A percentile compares a stretch with the other conserved stretches of the same genome.
phyloP scores from a whole-genome alignment of 2,888 invertebrate genomes.

The Ophion obscuratus region DNA sequence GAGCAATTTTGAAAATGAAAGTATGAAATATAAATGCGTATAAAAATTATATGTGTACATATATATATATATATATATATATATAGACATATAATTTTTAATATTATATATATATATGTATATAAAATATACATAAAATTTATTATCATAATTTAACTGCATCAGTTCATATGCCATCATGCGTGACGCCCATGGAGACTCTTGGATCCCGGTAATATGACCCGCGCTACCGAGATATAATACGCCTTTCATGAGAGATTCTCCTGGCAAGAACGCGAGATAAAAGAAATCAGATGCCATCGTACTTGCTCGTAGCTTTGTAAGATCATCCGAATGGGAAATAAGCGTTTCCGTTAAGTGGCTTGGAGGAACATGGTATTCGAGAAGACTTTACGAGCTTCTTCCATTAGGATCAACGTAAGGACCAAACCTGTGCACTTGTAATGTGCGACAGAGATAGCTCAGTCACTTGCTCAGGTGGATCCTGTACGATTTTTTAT shows the following conservation, averaged over 20 bases:
- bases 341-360: constrained; percentile 44
- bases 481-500: not conserved
- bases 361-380: constrained; percentile 23
- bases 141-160: constrained; percentile 56
- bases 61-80: not conserved
- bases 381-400: constrained; percentile 59
- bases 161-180: constrained; percentile 45
- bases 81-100: not conserved
- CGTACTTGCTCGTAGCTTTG: not conserved
- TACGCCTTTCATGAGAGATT: not conserved
- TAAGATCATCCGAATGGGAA: constrained; percentile 20
- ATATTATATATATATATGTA: not conserved
- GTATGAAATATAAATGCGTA: not conserved
- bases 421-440: constrained; percentile 25
- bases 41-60: not conserved
- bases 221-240: constrained; percentile 13
- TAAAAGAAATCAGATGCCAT: constrained; percentile 7
- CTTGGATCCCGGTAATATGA: constrained; percentile 54
- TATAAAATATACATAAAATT: not conserved
- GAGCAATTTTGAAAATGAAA: constrained; percentile 52
- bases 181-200: constrained; percentile 50
- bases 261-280: constrained; percentile 4
- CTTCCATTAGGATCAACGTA: constrained; percentile 53
- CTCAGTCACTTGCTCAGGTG: constrained; percentile 21
- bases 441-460: constrained; percentile 36